These are phyloP conservation scores for Gymnoscopelus microlampas DNA, from an alignment of 2,797 vertebrate species.

Conservation along the genomic window DNA sequence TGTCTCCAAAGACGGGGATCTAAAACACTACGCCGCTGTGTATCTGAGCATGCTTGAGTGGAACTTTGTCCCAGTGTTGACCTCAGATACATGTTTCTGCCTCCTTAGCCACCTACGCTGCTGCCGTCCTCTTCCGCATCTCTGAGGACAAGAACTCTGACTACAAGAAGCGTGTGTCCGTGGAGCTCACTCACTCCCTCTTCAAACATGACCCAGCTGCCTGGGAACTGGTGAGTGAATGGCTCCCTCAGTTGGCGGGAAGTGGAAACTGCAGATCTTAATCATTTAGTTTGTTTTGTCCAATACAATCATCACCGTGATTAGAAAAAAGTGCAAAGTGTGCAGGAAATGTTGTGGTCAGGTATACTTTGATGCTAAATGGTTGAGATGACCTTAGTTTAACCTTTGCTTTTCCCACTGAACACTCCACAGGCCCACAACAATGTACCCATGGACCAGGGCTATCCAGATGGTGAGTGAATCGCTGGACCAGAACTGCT, in stretches of 20 bases:
- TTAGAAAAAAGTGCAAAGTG: neutral
- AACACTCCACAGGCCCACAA: constrained; percentile 76
- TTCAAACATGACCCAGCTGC: constrained; percentile 92
- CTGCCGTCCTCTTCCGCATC: constrained; percentile 96
- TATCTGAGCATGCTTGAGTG: neutral
- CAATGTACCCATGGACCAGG: constrained; percentile 62
- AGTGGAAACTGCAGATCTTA: neutral
- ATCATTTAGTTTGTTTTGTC: neutral
- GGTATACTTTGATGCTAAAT: neutral
- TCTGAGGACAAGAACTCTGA: constrained; percentile 96
- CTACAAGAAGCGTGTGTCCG: constrained; percentile 93
- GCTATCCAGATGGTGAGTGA: constrained; percentile 76
- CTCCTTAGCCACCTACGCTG: constrained; percentile 91
- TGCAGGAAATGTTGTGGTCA: neutral
- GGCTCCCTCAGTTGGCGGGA: constrained; percentile 33
- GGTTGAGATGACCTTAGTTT: constrained; percentile 21
- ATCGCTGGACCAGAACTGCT: constrained; percentile 56
- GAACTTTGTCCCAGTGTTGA: neutral
- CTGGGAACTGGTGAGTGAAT: constrained; percentile 91
- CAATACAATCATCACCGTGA: neutral
- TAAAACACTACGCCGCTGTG: too few species aligned
- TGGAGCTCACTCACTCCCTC: constrained; percentile 97
- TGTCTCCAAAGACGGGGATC: too few species aligned
- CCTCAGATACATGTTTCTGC: neutral
- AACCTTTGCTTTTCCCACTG: constrained; percentile 36